Evolutionary conservation across 2,113 vertebrate species (phyloP), one percentile per base, ranked within the genome.

Genomic region (Calidris pygmaea): DNA sequence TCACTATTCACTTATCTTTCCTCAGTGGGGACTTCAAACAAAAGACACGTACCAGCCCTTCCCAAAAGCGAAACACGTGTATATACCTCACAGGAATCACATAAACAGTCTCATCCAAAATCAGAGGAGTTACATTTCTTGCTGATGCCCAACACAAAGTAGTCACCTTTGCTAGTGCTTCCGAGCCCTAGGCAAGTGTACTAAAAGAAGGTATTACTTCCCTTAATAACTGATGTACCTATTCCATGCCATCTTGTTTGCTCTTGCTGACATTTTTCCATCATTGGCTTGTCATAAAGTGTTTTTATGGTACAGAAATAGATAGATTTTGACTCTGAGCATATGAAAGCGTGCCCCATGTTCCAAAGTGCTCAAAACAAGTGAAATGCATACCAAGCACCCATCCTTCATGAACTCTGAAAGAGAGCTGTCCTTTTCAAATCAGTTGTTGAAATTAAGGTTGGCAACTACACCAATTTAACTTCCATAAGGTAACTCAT

Each of bases 21-120:
- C 45, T 67, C 59, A 73, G 8, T 3, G 11, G 34, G 29, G 30
- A 79, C 30, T 62, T 83, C 47, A 75, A 30, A 11, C 0, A 0
- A 78, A 67, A 52, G 18, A 60, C 19, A 65, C 5, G 4, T 21
- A 75, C 26, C 7, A 77, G 35, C 4, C 73, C 32, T 73, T 80
- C 35, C 56, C 10, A n/a, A 80, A 80, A 85, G n/a, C 1, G 2
- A 45, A 86, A 74, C 10, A 74, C 10, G 12, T 3, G 32, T 35
- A 63, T 22, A 14, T 6, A 67, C 4, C 9, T 80, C 63, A 77
- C 0, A 1, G 50, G 63, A 82, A 50, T 81, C 43, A 85, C 66
- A 76, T 53, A 12, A 84, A 47, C 48, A 84, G 32, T 27, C 17
- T 52, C 58, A 21, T 35, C 9, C 53, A 77, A 48, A 60, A 77